Percentiles rank a stretch among this genome's conserved stretches.
Conservation (phyloP, 2,113 vertebrate species). For the Nesoenas mayeri region DNA sequence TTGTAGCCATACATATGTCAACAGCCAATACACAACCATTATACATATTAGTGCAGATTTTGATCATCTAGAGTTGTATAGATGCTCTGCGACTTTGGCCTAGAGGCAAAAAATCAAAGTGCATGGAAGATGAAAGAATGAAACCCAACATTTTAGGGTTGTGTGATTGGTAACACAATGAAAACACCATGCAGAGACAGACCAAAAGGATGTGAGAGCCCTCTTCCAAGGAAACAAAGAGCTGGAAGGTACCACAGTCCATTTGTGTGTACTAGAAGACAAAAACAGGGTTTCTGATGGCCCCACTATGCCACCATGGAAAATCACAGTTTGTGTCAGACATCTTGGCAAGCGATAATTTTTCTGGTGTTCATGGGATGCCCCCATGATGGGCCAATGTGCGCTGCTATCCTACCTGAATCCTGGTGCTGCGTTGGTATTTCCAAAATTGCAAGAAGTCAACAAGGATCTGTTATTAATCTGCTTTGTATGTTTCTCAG, state of each 20-base stretch:
- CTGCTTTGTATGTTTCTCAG: background rate
- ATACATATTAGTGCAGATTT: background rate
- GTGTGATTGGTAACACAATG: background rate
- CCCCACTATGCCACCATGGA: background rate
- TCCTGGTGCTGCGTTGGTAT: background rate
- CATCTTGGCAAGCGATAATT: background rate
- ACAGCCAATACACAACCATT: background rate
- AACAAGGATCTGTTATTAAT: background rate
- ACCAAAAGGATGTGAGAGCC: background rate
- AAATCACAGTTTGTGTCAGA: background rate
- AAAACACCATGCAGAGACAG: background rate
- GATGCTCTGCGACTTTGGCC: background rate
- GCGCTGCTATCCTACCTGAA: background rate
- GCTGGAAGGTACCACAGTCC: background rate
- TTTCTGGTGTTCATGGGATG: background rate
- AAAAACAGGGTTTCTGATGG: background rate
- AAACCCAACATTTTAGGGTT: background rate
- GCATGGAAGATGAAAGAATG: background rate
- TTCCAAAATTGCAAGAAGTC: background rate
- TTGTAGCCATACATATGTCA: background rate
- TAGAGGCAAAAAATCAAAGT: background rate
- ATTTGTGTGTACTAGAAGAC: background rate
- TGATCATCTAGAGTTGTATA: background rate
- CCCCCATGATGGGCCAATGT: background rate
- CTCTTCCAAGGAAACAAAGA: background rate